Evolutionary conservation across 2,888 invertebrate species (phyloP).

Genomic region (Noctua comes): DNA sequence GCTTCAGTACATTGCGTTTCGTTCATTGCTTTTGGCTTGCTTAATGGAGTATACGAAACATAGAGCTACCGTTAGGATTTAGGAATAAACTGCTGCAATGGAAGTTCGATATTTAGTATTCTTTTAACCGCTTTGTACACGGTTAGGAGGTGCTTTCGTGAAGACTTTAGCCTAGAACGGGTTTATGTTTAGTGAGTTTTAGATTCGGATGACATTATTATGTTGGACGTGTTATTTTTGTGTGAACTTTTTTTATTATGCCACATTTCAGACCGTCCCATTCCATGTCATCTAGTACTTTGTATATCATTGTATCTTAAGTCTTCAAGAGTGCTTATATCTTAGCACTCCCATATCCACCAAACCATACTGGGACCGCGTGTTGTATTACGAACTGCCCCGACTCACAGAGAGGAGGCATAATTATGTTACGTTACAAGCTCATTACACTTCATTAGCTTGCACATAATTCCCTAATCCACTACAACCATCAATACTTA

Average conservation of each 20-base stretch:
- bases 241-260: too few species aligned
- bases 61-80: conserved; percentile 46
- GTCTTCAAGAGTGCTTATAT: background rate
- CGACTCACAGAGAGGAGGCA: background rate
- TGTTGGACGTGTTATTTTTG: background rate
- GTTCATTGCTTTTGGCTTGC: conserved; percentile 61
- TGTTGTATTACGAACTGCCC: background rate
- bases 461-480: background rate
- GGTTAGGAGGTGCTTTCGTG: background rate
- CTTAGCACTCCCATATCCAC: background rate
- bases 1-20: conserved; percentile 59
- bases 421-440: background rate
- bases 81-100: conserved; percentile 52
- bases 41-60: conserved; percentile 58
- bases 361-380: background rate
- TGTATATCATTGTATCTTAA: background rate
- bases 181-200: background rate
- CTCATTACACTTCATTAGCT: background rate
- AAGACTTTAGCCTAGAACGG: too few species aligned
- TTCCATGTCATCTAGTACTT: background rate
- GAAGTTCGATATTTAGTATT: conserved; percentile 40
- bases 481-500: background rate
- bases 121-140: conserved; percentile 16
- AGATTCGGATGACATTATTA: background rate
- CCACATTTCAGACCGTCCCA: too few species aligned